Evolutionary conservation across 2,113 vertebrate species (phyloP), one percentile per base, ranked within the genome.

Genomic region (Glareola pratincola): DNA sequence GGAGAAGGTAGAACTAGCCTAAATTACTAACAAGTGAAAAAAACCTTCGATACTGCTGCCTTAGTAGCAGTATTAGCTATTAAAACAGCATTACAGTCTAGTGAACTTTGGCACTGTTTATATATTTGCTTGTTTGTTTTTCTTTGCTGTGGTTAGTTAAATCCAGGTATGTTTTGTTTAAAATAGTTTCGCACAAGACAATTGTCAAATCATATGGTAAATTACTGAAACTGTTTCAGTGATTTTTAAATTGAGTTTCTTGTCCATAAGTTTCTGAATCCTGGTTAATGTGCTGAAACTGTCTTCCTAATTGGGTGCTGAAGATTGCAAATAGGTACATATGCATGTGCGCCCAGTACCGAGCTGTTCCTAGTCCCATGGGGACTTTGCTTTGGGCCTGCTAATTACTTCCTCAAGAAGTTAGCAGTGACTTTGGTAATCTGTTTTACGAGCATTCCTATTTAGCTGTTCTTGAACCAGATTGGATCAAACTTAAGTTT

Each of bases 401-500:
- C 67, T 92, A 64, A 56, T 92, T 56, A 60, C 82, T 88, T 79
- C 32, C 48, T 88, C 21, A 57, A 54, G 47, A 62, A 39, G 18
- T 79, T 66, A 68, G 15, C 53, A 34, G 8, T 1, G 4, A 24
- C 45, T 78, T 74, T 41, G 2, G 0, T 89, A 15, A 54, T 74
- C 19, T 66, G 0, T 56, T 82, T 5, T 51, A 0, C 66, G n/a
- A 3, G 17, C 81, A 51, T 74, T 89, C 29, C 54, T 75, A 0
- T 75, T 82, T 50, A 81, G 47, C 17, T 92, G 10, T 54, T 88
- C 22, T 85, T 71, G 56, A 75, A 50, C 26, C 73, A 71, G 37
- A 21, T 54, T 68, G n/a, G 39, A 64, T 68, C 8, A 37, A 88
- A 59, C 23, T 12, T 27, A 4, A 4, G 2, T 26, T 57, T 85